Conservation (phyloP, 53 echinoderm and acorn worm species). For the Temnopleurus reevesii region DNA sequence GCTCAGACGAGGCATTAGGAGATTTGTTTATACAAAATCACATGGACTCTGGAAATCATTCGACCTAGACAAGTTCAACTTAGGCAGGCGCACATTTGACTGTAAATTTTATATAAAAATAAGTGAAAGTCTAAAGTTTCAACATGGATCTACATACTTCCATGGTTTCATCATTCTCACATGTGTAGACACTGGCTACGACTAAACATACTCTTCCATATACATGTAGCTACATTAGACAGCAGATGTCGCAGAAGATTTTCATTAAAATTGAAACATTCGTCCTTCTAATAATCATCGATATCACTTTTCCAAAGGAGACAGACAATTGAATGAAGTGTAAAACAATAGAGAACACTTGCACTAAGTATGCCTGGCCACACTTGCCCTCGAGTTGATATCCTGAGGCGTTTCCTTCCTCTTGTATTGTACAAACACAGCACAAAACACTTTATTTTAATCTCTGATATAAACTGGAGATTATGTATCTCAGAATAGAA, state of each 20-base stretch:
- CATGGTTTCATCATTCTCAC: no score
- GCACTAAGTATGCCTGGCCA: constrained; percentile 10
- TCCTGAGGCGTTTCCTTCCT: constrained; percentile 39
- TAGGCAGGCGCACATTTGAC: no score
- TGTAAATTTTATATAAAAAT: no score
- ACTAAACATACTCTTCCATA: no score
- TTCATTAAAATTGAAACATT: background rate
- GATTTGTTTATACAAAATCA: no score
- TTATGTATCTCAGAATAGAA: background rate
- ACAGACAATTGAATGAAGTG: background rate
- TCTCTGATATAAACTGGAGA: background rate
- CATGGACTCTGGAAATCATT: no score
- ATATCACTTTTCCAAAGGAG: background rate
- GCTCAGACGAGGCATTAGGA: no score
- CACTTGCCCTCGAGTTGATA: background rate
- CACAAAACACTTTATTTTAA: background rate
- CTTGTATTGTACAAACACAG: constrained; percentile 25
- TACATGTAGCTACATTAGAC: no score
- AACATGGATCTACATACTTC: no score
- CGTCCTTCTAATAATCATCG: background rate
- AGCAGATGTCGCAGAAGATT: background rate
- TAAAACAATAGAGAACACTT: background rate
- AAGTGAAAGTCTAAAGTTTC: no score
- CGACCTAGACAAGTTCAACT: no score
- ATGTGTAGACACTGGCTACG: no score